phyloP scores from a whole-genome alignment of 2,797 vertebrate species.

The Myoxocephalus aenaeus region DNA sequence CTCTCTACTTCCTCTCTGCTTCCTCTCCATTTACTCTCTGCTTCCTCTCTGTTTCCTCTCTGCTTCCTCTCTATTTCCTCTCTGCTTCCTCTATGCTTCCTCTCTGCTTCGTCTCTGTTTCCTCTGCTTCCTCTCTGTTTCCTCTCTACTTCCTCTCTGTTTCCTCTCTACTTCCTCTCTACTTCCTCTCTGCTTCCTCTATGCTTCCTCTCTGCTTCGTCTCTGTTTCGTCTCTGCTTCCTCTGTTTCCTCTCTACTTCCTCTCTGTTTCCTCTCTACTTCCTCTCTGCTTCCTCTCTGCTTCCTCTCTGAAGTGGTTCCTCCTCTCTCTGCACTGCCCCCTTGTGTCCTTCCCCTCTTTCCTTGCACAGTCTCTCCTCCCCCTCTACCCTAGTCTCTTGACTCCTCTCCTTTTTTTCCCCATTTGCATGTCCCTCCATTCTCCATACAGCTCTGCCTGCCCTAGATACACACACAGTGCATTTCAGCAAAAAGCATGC shows the following conservation, averaged over 20 bases:
- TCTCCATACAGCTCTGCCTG: constrained; percentile 1
- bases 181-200: constrained; percentile 14
- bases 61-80: too few relatives aligned
- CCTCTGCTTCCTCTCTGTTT: too few relatives aligned
- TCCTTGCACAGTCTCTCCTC: constrained; percentile 12
- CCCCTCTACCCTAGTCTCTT: constrained; percentile 9
- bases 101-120: too few relatives aligned
- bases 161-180: too few relatives aligned
- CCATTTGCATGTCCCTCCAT: neutral
- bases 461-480: constrained; percentile 25
- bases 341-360: neutral
- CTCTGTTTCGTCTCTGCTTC: constrained; percentile 21
- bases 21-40: too few relatives aligned
- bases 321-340: constrained; percentile 1
- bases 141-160: too few relatives aligned
- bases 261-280: neutral
- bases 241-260: constrained; percentile 26
- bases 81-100: too few relatives aligned
- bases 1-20: too few relatives aligned
- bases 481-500: constrained; percentile 18
- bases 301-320: too few relatives aligned
- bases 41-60: too few relatives aligned
- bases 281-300: too few relatives aligned
- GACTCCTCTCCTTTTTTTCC: neutral
- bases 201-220: constrained; percentile 27